Evolutionary conservation across 2,888 invertebrate genomes (phyloP).

Genomic region (Mesopsocus fuscifrons): DNA sequence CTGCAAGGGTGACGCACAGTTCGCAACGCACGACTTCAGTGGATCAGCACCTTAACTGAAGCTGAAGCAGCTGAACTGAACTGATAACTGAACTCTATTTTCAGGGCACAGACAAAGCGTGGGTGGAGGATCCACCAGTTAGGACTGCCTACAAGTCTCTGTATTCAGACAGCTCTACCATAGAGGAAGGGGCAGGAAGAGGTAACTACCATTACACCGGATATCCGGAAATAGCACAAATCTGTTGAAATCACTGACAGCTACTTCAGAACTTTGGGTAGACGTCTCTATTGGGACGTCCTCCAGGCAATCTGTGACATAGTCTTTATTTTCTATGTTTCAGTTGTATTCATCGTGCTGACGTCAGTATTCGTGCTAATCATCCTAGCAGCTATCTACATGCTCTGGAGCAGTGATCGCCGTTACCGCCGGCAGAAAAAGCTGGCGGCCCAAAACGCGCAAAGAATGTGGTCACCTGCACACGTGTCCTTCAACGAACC

Average conservation of each 20-base stretch:
- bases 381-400: slow-evolving; percentile 45
- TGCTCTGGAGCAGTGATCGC: slow-evolving; percentile 55
- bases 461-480: slow-evolving; percentile 53
- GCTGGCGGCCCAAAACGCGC: slow-evolving; percentile 56
- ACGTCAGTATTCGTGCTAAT: slow-evolving; percentile 54
- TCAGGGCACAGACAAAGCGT: slow-evolving; percentile 52
- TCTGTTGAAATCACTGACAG: neutral
- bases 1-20: no score
- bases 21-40: no score
- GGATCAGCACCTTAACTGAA: no score
- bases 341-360: slow-evolving; percentile 61
- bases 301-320: neutral
- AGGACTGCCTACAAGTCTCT: slow-evolving; percentile 53
- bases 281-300: no score
- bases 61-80: no score
- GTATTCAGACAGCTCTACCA: slow-evolving; percentile 49
- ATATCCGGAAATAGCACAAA: neutral
- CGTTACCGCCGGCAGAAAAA: slow-evolving; percentile 51
- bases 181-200: slow-evolving; percentile 54
- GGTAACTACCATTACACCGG: slow-evolving; percentile 15
- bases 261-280: no score
- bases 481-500: slow-evolving; percentile 47
- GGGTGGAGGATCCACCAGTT: slow-evolving; percentile 71
- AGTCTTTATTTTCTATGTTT: slow-evolving; percentile 12
- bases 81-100: no score